Base-by-base conservation (phyloP, 2,888 invertebrate species). In the Microctonus brassicae region DNA sequence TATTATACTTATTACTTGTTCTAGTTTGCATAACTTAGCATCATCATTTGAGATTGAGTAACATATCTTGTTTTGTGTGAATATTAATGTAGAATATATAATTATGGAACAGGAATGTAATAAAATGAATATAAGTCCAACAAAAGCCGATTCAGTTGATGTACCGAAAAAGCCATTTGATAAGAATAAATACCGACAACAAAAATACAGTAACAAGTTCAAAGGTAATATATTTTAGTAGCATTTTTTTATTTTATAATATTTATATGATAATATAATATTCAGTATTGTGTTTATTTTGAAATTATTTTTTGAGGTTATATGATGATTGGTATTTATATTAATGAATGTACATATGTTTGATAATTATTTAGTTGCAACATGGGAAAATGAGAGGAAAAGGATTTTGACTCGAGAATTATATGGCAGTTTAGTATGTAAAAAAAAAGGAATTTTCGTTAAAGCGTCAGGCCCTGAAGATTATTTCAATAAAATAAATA, bases 191-290 rank as follows among this genome's bases (percentile, higher is more conserved):
- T 93, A 92, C 81, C 89, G 93, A 39, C 79, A 92, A 39, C 90
- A 93, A 78, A 92, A 92, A 80, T 93, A 93, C 81, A 93, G 92
- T 79, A 92, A 92, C 67, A 93, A 93, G 81, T 92, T 91, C 75
- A 93, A 92, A 86, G 79, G 88, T 88, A 80, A 70, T 77, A 67
- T 20, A 13, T 9, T 42, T 64, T n/a, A n/a, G n/a, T n/a, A n/a
- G n/a, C n/a, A n/a, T n/a, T n/a, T n/a, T n/a, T n/a, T n/a, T n/a
- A n/a, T n/a, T n/a, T n/a, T n/a, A n/a, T n/a, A n/a, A 29, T 17
- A 34, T 29, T 60, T 9, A 20, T 69, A 52, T 63, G 60, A 9
- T 66, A 1, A n/a, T n/a, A n/a, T n/a, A n/a, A n/a, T n/a, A n/a
- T n/a, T n/a, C n/a, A n/a, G n/a, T n/a, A n/a, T n/a, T n/a, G n/a